Evolutionary conservation across 1,140 invertebrate species (phyloP).

Genomic region (Cotesia typhae): DNA sequence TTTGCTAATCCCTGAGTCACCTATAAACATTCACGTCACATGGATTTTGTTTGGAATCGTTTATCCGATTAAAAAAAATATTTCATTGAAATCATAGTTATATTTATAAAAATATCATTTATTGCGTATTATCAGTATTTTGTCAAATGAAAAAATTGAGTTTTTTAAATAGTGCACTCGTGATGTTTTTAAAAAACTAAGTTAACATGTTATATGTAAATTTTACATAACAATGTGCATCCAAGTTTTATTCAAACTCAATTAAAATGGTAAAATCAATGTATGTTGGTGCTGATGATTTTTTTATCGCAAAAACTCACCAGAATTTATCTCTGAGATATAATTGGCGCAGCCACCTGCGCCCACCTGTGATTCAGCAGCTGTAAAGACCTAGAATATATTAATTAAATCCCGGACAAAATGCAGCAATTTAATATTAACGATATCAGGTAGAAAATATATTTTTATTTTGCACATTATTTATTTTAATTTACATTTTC

Average conservation of each 20-base stretch:
- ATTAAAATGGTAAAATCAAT: constrained; percentile 24
- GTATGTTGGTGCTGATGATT: not conserved
- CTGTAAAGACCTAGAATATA: not conserved
- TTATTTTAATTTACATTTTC: not conserved
- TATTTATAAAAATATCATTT: too few species aligned
- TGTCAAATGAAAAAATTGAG: too few species aligned
- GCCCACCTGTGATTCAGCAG: constrained; percentile 32
- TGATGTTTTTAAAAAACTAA: not conserved
- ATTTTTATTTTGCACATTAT: not conserved
- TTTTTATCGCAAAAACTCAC: not conserved
- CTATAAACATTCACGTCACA: too few species aligned
- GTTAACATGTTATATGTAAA: not conserved
- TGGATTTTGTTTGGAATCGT: too few species aligned
- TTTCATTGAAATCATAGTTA: too few species aligned
- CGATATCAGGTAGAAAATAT: constrained; percentile 13
- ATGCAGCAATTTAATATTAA: constrained; percentile 17
- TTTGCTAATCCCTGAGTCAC: too few species aligned
- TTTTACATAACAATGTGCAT: not conserved
- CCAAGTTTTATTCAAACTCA: not conserved
- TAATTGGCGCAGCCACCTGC: constrained; percentile 40
- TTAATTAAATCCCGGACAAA: constrained; percentile 24
- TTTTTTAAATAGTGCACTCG: too few species aligned
- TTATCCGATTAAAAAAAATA: too few species aligned
- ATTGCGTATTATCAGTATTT: too few species aligned
- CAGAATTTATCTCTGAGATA: constrained; percentile 21